Evolutionary conservation across 2,888 invertebrate genomes (phyloP).

Genomic region (Chironomus tentans): DNA sequence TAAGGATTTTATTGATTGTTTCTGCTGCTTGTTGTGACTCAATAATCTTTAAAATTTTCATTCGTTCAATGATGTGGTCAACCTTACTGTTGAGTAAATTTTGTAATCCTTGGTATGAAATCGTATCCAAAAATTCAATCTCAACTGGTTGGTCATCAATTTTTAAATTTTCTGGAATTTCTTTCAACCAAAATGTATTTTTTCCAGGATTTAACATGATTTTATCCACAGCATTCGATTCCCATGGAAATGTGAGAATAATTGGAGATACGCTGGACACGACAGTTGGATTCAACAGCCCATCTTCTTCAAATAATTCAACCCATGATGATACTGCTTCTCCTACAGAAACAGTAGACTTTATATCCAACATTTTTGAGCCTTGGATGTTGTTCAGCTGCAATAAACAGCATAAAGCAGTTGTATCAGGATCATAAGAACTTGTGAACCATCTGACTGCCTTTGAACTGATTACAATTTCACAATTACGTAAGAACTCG

Average conservation of each 20-base stretch:
- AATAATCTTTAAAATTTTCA: conserved; percentile 1
- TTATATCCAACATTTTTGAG: not conserved
- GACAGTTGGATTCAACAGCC: not conserved
- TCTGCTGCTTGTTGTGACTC: not conserved
- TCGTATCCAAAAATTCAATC: not conserved
- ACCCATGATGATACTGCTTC: not conserved
- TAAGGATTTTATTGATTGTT: not conserved
- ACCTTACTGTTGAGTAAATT: not conserved
- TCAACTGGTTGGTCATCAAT: not conserved
- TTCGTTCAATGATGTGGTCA: not conserved
- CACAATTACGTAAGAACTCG: not conserved
- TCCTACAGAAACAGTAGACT: not conserved
- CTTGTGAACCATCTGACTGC: not conserved
- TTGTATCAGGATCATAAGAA: not conserved
- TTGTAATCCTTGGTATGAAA: not conserved
- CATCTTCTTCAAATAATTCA: not conserved
- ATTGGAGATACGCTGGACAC: not conserved
- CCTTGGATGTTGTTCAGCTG: not conserved
- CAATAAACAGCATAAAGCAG: not conserved
- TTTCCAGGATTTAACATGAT: not conserved
- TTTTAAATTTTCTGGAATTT: not conserved
- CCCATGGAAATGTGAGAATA: not conserved
- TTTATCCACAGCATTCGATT: not conserved
- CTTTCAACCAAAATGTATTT: not conserved
- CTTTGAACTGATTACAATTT: not conserved